phyloP scores from a whole-genome alignment of 2,113 vertebrate species.

The Catharus minimus region DNA sequence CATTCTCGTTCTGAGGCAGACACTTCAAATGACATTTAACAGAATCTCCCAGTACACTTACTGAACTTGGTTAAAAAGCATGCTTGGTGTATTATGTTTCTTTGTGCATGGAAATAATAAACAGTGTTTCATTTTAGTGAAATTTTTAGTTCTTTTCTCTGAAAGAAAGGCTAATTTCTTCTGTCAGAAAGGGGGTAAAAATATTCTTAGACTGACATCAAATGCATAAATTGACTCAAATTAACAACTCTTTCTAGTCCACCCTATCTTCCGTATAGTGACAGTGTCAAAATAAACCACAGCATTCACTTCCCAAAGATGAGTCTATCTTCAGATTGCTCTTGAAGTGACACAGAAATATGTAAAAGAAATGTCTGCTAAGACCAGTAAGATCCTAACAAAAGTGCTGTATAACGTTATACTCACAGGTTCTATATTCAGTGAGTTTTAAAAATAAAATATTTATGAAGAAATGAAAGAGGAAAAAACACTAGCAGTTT shows the following conservation, averaged over 20 bases:
- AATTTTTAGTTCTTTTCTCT: neutral
- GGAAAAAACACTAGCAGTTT: neutral
- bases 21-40: conserved; percentile 49
- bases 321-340: conserved; percentile 24
- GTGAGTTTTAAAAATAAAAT: conserved; percentile 25
- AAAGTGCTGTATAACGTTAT: neutral
- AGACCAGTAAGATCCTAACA: conserved; percentile 12
- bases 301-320: conserved; percentile 50
- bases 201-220: conserved; percentile 13
- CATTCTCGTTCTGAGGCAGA: neutral
- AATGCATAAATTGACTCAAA: conserved; percentile 29
- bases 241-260: conserved; percentile 52
- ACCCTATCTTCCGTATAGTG: neutral
- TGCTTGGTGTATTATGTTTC: neutral
- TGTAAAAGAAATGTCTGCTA: conserved; percentile 5
- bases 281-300: neutral
- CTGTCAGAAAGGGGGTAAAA: conserved; percentile 11
- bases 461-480: conserved; percentile 33
- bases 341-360: conserved; percentile 1
- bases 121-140: conserved; percentile 21
- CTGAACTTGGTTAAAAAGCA: conserved; percentile 10
- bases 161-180: conserved; percentile 24
- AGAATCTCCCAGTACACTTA: neutral
- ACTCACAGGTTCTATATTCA: neutral
- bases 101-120: neutral